Conservation (phyloP, 2,888 invertebrate genomes). For the Acleris sparsana region DNA sequence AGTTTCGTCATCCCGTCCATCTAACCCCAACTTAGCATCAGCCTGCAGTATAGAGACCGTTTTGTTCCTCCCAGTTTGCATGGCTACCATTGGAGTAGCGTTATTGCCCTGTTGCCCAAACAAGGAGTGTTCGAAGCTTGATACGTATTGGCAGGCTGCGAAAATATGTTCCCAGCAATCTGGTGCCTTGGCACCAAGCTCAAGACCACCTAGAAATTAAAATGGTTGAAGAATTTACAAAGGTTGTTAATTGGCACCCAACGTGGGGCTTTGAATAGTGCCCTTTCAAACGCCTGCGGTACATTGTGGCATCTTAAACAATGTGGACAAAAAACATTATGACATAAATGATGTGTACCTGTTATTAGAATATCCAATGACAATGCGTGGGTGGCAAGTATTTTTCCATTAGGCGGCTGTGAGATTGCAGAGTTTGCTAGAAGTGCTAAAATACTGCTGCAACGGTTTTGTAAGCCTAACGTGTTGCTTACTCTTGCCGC, state of each 20-base stretch:
- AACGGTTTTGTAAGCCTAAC: conserved; percentile 93
- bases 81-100: conserved; percentile 85
- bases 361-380: conserved; percentile 96
- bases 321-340: neutral
- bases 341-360: conserved; percentile 57
- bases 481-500: conserved; percentile 95
- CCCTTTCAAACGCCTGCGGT: neutral
- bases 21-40: conserved; percentile 80
- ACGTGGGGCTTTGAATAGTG: conserved; percentile 1
- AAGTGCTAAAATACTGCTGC: conserved; percentile 94
- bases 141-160: conserved; percentile 95
- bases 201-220: conserved; percentile 86
- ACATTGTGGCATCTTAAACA: neutral
- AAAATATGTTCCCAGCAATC: conserved; percentile 99
- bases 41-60: conserved; percentile 85
- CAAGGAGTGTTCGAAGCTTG: conserved; percentile 94
- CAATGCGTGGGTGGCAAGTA: conserved; percentile 94
- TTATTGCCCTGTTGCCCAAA: conserved; percentile 92
- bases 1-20: conserved; percentile 87
- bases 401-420: conserved; percentile 88
- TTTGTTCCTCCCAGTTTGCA: conserved; percentile 85
- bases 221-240: neutral
- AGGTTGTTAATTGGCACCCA: conserved; percentile 24
- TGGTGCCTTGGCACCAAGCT: conserved; percentile 95
- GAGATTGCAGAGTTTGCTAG: conserved; percentile 95